phyloP scores from a whole-genome alignment of 1,140 invertebrate species.

The Colletes latitarsis region DNA sequence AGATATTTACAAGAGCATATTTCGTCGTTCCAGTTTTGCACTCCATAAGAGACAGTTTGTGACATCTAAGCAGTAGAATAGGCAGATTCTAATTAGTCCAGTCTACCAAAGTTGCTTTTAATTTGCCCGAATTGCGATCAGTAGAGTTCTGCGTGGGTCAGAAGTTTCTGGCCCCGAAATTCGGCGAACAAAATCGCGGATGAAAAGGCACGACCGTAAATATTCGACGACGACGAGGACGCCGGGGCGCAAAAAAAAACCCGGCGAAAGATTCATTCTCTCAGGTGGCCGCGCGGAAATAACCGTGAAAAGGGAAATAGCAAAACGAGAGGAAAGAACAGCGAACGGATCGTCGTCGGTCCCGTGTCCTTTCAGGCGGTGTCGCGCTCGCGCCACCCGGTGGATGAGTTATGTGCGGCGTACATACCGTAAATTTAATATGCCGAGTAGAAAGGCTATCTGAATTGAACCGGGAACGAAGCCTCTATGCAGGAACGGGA shows the following conservation, averaged over 20 bases:
- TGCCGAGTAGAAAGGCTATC: constrained; percentile 67
- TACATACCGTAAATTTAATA: constrained; percentile 72
- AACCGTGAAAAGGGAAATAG: constrained; percentile 45
- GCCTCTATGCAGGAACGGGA: constrained; percentile 26
- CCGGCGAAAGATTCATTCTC: constrained; percentile 46
- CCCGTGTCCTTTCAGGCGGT: constrained; percentile 44
- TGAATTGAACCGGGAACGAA: constrained; percentile 72
- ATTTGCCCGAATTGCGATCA: too few species aligned
- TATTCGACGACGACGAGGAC: constrained; percentile 1
- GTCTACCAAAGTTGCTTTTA: too few species aligned
- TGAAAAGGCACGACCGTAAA: constrained; percentile 26
- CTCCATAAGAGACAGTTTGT: too few species aligned
- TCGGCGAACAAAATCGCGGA: constrained; percentile 2
- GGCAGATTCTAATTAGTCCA: too few species aligned
- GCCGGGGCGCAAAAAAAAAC: constrained; percentile 2
- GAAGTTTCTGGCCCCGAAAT: too few species aligned
- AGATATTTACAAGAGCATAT: too few species aligned
- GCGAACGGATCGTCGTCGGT: constrained; percentile 19
- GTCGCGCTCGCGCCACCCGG: constrained; percentile 39
- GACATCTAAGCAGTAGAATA: too few species aligned
- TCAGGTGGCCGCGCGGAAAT: constrained; percentile 45
- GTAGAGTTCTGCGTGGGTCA: too few species aligned
- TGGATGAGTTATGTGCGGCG: constrained; percentile 65
- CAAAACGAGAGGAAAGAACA: constrained; percentile 7
- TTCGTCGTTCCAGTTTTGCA: too few species aligned